Conservation (phyloP, 2,113 vertebrate species). For the Saguinus imperator region DNA sequence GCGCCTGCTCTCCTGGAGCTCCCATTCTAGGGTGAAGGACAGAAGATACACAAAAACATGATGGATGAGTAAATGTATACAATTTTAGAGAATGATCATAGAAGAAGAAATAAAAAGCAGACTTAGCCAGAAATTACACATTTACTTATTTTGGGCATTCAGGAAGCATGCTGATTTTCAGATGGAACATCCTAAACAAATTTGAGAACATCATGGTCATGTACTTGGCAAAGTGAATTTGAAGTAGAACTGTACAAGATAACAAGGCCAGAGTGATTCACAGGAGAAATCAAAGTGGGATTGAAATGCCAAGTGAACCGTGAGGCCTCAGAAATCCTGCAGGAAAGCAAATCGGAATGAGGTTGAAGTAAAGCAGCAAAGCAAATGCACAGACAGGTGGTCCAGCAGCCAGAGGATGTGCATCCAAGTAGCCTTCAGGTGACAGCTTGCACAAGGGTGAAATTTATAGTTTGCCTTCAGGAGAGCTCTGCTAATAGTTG, state of each 20-base stretch:
- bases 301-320: background rate
- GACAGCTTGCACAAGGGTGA: background rate
- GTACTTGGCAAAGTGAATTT: background rate
- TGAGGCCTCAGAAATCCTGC: fast-evolving
- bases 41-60: background rate
- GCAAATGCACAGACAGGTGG: background rate
- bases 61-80: fast-evolving
- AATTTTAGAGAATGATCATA: background rate
- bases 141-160: background rate
- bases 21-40: background rate
- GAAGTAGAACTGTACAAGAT: background rate
- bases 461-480: background rate
- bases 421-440: fast-evolving
- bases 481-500: background rate
- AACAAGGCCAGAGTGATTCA: background rate
- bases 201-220: background rate
- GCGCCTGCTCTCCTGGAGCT: background rate
- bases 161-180: background rate
- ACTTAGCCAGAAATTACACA: too few relatives aligned
- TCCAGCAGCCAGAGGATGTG: fast-evolving
- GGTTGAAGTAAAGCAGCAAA: background rate
- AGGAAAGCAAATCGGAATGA: background rate
- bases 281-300: fast-evolving
- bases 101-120: background rate
- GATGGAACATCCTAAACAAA: background rate